phyloP scores from a whole-genome alignment of 2,888 invertebrate species.

The Stomorhina lunata region DNA sequence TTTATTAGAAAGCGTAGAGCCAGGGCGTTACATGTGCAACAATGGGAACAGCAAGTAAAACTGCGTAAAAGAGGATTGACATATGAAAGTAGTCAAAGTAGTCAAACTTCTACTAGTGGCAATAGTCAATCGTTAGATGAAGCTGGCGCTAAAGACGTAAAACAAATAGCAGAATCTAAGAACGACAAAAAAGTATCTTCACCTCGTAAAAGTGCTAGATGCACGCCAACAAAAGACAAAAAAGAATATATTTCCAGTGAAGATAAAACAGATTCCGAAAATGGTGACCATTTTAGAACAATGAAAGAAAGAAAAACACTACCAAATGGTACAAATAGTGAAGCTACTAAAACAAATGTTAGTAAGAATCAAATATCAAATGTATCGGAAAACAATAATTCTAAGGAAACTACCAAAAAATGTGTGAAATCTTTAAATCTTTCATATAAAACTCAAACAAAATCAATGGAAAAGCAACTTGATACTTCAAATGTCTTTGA shows the following conservation, averaged over 20 bases:
- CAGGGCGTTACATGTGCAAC: conserved; percentile 66
- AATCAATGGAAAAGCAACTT: neutral
- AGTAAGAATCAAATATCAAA: neutral
- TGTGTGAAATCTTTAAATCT: neutral
- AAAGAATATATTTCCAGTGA: neutral
- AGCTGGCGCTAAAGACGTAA: neutral
- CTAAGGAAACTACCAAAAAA: neutral
- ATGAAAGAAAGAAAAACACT: neutral
- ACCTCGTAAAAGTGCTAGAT: conserved; percentile 5
- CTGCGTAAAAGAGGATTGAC: conserved; percentile 67
- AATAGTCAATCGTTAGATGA: conserved; percentile 31
- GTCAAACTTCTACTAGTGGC: conserved; percentile 68
- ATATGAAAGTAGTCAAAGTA: conserved; percentile 74
- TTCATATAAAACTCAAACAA: neutral
- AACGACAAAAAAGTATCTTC: neutral
- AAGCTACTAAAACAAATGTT: too few species aligned
- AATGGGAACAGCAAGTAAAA: conserved; percentile 69
- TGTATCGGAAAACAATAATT: neutral
- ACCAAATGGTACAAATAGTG: too few species aligned
- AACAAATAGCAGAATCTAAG: neutral
- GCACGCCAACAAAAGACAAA: neutral
- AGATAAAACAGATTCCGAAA: conserved; percentile 27
- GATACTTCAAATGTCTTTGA: conserved; percentile 31
- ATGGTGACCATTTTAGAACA: neutral
- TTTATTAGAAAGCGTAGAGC: conserved; percentile 72